phyloP scores from a whole-genome alignment of 2,797 vertebrate species.

The Peromyscus melanophrys region DNA sequence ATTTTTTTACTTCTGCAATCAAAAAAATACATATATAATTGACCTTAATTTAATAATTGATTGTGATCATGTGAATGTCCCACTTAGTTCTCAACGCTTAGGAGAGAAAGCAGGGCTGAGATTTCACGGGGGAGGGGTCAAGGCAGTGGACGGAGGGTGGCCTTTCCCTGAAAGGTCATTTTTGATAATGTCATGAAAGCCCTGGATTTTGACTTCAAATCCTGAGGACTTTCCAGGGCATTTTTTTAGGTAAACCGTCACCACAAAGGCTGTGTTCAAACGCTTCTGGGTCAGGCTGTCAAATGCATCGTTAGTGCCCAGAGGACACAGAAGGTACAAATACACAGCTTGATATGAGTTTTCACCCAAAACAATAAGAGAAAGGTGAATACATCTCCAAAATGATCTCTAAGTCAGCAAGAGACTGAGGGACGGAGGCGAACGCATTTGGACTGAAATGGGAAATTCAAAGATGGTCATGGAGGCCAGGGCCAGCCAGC shows the following conservation, averaged over 20 bases:
- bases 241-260: neutral
- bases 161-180: conserved; percentile 19
- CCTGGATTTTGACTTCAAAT: conserved; percentile 14
- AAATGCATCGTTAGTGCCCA: neutral
- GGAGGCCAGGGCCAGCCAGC: neutral
- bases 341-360: neutral
- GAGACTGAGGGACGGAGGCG: neutral
- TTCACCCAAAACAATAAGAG: neutral
- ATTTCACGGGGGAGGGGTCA: conserved; percentile 50
- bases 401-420: neutral
- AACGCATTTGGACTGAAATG: neutral
- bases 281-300: neutral
- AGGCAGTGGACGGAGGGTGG: neutral
- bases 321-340: conserved; percentile 29
- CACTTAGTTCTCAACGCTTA: conserved; percentile 57
- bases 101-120: neutral
- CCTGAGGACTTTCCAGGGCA: conserved; percentile 43
- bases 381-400: neutral
- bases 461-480: neutral
- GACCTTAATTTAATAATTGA: conserved; percentile 66
- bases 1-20: conserved; percentile 20
- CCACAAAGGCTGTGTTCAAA: neutral
- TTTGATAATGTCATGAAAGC: neutral
- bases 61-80: neutral
- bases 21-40: conserved; percentile 53